Percentiles rank a stretch among this genome's conserved stretches.
phyloP scores from a whole-genome alignment of 2,113 vertebrate genomes.

The Atractosteus spatula region DNA sequence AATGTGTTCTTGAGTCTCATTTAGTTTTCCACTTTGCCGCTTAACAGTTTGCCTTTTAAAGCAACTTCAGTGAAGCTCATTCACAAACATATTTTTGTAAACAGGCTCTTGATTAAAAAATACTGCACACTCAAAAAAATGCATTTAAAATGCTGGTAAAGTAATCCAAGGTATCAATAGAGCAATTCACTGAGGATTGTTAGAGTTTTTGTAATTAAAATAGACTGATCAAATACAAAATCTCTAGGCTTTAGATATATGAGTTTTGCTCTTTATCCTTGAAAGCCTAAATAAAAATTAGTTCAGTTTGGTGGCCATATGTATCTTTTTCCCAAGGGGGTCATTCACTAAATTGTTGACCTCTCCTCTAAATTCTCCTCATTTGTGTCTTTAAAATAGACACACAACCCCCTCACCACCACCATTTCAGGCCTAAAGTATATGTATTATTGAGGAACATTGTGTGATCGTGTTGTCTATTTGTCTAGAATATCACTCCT shows the following conservation, averaged over 20 bases:
- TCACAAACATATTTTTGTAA: neutral
- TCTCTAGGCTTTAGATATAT: too few species aligned
- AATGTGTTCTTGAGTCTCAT: slow-evolving; percentile 25
- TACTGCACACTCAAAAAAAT: too few species aligned
- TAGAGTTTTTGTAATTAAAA: too few species aligned
- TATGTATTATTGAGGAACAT: too few species aligned
- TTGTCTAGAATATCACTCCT: too few species aligned
- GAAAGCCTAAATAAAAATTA: slow-evolving; percentile 32
- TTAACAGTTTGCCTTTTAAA: slow-evolving; percentile 44
- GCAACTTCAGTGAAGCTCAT: neutral
- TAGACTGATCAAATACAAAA: too few species aligned
- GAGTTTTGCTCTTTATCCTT: neutral
- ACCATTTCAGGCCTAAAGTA: too few species aligned
- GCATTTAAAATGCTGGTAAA: too few species aligned
- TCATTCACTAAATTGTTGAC: slow-evolving; percentile 36
- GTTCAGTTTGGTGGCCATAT: slow-evolving; percentile 49
- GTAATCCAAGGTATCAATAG: too few species aligned
- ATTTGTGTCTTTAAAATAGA: slow-evolving; percentile 49
- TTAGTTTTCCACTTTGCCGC: neutral
- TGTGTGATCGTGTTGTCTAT: too few species aligned
- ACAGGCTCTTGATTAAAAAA: neutral
- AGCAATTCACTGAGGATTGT: too few species aligned
- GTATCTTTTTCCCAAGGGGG: neutral
- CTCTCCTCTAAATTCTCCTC: slow-evolving; percentile 47
- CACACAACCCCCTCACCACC: slow-evolving; percentile 19